These are phyloP conservation scores for Pomacea maculata DNA, from an alignment of 1,140 invertebrate genomes.

Conservation along the genomic window DNA sequence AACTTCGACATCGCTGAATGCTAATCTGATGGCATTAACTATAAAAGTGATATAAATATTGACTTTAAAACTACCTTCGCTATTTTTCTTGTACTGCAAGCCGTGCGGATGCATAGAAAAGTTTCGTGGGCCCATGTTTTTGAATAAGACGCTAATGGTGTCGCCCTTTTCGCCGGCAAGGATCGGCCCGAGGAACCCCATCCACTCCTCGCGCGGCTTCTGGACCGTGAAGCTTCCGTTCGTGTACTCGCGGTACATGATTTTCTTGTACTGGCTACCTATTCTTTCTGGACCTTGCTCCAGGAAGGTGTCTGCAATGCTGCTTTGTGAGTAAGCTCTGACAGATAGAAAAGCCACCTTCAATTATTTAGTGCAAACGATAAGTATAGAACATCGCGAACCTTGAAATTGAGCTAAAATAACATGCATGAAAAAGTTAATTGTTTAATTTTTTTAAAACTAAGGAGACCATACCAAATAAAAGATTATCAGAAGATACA, in stretches of 20 bases:
- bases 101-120: constrained; percentile 53
- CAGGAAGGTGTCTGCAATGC: constrained; percentile 2
- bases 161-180: constrained; percentile 50
- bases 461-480: too few species aligned
- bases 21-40: neutral
- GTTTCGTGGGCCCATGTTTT: constrained; percentile 41
- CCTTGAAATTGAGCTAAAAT: too few species aligned
- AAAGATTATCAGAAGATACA: too few species aligned
- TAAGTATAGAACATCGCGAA: too few species aligned
- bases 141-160: constrained; percentile 45
- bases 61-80: constrained; percentile 29
- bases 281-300: constrained; percentile 28
- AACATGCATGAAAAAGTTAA: too few species aligned
- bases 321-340: neutral
- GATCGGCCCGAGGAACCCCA: constrained; percentile 51
- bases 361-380: too few species aligned
- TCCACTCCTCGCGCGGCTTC: constrained; percentile 31
- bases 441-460: too few species aligned
- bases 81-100: constrained; percentile 34
- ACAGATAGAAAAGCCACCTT: neutral
- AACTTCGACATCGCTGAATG: neutral
- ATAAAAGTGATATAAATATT: neutral
- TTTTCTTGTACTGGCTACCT: constrained; percentile 49
- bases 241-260: constrained; percentile 52
- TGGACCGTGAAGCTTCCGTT: constrained; percentile 42